These are phyloP conservation scores for Augiades crinisus DNA, from an alignment of 2,888 invertebrate species.

Conservation along the genomic window DNA sequence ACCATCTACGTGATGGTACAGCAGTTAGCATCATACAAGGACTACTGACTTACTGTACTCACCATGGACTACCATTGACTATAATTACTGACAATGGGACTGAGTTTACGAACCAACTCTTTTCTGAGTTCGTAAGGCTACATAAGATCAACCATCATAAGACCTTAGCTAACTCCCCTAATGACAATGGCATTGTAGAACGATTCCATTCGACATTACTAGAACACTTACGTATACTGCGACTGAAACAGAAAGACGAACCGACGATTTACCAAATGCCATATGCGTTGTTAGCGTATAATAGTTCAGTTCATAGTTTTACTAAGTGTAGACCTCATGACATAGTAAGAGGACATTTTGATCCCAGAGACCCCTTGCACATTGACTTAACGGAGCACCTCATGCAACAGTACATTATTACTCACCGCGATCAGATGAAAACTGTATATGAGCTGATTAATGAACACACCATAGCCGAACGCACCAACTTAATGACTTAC, in stretches of 20 bases:
- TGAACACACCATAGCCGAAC: slow-evolving; percentile 9
- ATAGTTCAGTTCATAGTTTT: too few relatives aligned
- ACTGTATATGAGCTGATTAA: slow-evolving; percentile 24
- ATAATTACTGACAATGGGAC: slow-evolving; percentile 21
- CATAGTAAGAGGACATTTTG: slow-evolving; percentile 33
- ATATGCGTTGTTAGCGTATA: too few relatives aligned
- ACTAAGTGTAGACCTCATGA: slow-evolving; percentile 35
- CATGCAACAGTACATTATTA: slow-evolving; percentile 19
- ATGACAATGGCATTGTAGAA: too few relatives aligned
- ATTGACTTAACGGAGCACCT: too few relatives aligned
- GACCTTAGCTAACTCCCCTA: too few relatives aligned
- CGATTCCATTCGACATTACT: too few relatives aligned
- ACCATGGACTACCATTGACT: slow-evolving; percentile 20
- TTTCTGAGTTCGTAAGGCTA: slow-evolving; percentile 28
- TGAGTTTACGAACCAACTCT: slow-evolving; percentile 28
- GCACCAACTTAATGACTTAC: slow-evolving; percentile 2
- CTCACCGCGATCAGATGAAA: slow-evolving; percentile 27
- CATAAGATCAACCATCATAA: slow-evolving; percentile 32
- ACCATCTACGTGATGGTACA: slow-evolving; percentile 22
- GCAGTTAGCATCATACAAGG: slow-evolving; percentile 27
- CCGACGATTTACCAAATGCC: too few relatives aligned
- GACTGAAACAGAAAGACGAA: too few relatives aligned
- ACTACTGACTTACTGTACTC: slow-evolving; percentile 22
- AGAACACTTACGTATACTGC: too few relatives aligned
- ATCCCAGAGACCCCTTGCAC: too few relatives aligned